Evolutionary conservation across 2,888 invertebrate species (phyloP).

Genomic region (Orthosia gracilis): DNA sequence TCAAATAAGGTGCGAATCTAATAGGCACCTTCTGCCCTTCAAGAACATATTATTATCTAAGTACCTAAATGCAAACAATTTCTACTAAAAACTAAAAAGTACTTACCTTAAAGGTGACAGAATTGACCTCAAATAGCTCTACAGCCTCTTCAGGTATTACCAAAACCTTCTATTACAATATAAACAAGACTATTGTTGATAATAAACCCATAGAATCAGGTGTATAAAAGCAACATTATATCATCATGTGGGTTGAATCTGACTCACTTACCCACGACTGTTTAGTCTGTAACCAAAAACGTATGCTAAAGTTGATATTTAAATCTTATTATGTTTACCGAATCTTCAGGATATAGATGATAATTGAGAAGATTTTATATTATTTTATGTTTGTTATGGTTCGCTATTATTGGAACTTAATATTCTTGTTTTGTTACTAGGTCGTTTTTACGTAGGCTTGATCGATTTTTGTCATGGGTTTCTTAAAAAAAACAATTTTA

Average conservation of each 20-base stretch:
- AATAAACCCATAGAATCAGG: conserved; percentile 49
- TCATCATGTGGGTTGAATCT: conserved; percentile 73
- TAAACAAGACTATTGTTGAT: conserved; percentile 2
- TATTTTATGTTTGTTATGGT: conserved; percentile 56
- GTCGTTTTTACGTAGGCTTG: conserved; percentile 44
- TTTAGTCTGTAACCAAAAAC: conserved; percentile 73
- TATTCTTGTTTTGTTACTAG: conserved; percentile 65
- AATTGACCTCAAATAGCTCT: background rate
- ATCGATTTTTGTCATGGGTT: conserved; percentile 32
- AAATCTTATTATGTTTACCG: conserved; percentile 69
- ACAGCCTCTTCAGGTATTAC: background rate
- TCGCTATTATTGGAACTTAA: conserved; percentile 62
- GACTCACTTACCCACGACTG: conserved; percentile 76
- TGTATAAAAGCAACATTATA: conserved; percentile 66
- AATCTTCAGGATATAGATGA: conserved; percentile 70
- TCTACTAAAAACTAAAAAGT: background rate
- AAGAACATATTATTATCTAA: no score
- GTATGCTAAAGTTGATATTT: conserved; percentile 85
- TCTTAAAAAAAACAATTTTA: conserved; percentile 1
- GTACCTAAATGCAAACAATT: background rate
- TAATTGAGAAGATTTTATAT: conserved; percentile 64
- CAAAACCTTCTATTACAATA: conserved; percentile 6
- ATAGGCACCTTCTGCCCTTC: no score
- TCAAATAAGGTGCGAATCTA: no score
- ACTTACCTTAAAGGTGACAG: background rate